Percentiles rank a stretch among this genome's conserved stretches.
Conservation (phyloP, 2,113 vertebrate genomes). For the Eolophus roseicapilla region DNA sequence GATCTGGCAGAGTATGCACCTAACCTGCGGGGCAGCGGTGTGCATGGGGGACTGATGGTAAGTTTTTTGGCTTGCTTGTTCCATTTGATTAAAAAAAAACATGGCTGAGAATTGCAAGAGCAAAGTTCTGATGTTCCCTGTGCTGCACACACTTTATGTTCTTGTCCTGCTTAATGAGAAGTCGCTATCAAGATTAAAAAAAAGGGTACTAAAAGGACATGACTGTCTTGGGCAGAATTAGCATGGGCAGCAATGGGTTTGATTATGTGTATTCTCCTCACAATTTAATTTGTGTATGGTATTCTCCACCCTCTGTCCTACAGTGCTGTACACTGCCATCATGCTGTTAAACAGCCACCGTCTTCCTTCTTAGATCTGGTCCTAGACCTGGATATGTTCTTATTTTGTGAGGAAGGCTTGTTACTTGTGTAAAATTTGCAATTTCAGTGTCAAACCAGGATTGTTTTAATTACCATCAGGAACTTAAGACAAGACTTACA, state of each 20-base stretch:
- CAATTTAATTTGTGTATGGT: not conserved
- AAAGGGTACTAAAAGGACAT: not conserved
- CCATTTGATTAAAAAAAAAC: not conserved
- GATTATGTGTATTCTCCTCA: not conserved
- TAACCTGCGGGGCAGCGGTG: slow-evolving; percentile 94
- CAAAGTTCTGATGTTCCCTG: not conserved
- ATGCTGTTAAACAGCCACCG: not conserved
- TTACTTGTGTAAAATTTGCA: not conserved
- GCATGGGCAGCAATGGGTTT: not conserved
- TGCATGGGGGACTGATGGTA: slow-evolving; percentile 97
- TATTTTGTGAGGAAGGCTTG: not conserved
- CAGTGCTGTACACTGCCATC: not conserved
- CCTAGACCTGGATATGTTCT: not conserved
- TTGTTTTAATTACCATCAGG: not conserved
- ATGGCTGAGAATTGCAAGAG: not conserved
- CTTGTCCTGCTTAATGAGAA: not conserved
- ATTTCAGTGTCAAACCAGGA: not conserved
- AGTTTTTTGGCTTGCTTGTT: not conserved
- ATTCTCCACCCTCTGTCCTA: not conserved
- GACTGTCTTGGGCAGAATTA: not conserved
- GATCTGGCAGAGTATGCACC: slow-evolving; percentile 96
- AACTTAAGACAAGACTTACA: not conserved
- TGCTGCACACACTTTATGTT: not conserved
- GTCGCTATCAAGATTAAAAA: not conserved
- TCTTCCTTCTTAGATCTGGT: not conserved